These are phyloP conservation scores for Cryptotis parvus DNA, from an alignment of 2,113 vertebrate genomes.

Conservation along the genomic window DNA sequence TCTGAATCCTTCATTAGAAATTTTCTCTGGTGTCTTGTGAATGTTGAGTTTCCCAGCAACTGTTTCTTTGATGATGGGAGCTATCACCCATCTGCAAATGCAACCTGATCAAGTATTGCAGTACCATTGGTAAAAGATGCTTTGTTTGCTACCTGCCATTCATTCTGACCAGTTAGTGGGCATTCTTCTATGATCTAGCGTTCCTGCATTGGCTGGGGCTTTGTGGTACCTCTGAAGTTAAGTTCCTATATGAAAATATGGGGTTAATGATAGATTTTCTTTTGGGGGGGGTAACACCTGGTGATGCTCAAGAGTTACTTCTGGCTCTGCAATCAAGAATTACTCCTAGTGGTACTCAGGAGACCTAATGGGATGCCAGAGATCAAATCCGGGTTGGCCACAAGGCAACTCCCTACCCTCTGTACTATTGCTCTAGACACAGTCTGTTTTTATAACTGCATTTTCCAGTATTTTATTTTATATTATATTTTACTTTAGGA, in stretches of 20 bases:
- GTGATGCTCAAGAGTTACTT: too few species aligned
- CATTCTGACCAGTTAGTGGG: neutral
- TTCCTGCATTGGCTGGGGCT: neutral
- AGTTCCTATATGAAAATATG: neutral
- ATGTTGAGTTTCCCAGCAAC: neutral
- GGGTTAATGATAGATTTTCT: neutral
- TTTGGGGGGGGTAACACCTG: too few species aligned
- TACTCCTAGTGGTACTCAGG: too few species aligned
- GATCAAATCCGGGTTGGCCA: too few species aligned
- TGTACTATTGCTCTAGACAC: too few species aligned
- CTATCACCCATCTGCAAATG: too few species aligned
- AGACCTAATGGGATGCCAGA: too few species aligned
- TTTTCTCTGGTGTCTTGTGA: fast-evolving
- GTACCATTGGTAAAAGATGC: neutral
- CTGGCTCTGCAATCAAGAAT: too few species aligned
- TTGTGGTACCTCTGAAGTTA: neutral
- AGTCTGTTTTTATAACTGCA: neutral
- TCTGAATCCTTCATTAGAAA: neutral
- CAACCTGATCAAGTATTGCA: too few species aligned
- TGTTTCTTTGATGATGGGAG: neutral
- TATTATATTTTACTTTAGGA: too few species aligned
- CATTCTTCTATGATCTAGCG: neutral
- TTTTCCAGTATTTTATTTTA: neutral
- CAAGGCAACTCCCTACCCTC: too few species aligned
- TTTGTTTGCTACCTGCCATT: neutral